These are phyloP conservation scores for Cliona cf. orientalis DNA, from an alignment of 37 sponge, comb jelly and placozoan genomes.

Conservation along the genomic window DNA sequence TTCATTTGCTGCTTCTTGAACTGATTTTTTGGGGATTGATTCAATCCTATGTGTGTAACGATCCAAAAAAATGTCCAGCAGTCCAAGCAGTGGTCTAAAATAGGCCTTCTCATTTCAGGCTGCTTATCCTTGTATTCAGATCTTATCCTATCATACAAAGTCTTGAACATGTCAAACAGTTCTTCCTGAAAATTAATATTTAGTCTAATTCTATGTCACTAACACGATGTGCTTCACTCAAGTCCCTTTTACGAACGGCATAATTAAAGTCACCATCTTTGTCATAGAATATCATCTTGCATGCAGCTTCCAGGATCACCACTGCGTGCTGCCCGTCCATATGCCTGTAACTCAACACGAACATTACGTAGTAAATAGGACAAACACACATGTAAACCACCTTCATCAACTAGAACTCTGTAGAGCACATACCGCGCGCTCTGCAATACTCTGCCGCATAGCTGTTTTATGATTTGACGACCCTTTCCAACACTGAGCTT, in stretches of 20 bases:
- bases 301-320: constrained; percentile 21
- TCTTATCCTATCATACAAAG: background rate
- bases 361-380: background rate
- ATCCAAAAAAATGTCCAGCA: background rate
- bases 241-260: background rate
- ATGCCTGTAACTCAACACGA: constrained; percentile 13
- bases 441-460: too few species aligned
- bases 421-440: too few species aligned
- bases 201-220: background rate
- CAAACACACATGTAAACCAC: constrained; percentile 14
- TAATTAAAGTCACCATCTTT: background rate
- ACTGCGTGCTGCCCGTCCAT: constrained; percentile 16
- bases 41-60: background rate
- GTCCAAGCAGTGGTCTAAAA: background rate
- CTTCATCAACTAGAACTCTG: too few species aligned
- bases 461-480: too few species aligned
- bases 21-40: background rate
- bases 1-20: background rate
- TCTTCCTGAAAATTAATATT: background rate
- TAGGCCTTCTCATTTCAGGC: background rate
- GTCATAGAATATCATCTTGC: constrained; percentile 1
- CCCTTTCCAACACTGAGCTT: too few species aligned
- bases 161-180: background rate
- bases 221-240: background rate
- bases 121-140: background rate